Base-by-base conservation (phyloP, 1,140 invertebrate species). In the Megalonaias nervosa region DNA sequence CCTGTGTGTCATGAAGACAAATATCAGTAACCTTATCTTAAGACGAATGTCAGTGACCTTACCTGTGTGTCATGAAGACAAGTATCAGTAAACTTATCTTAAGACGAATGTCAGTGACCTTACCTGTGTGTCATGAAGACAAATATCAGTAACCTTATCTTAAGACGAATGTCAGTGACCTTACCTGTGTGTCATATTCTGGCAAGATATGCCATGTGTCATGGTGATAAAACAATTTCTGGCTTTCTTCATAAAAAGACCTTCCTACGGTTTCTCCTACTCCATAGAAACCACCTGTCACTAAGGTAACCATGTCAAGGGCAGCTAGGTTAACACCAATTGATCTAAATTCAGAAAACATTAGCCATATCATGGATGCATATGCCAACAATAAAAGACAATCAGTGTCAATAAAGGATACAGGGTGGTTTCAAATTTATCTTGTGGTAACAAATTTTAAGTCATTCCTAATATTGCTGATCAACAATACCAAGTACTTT, bases 251-350 rank as follows among this genome's bases (percentile, higher is more conserved):
- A 71, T 69, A 71, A 71, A 82, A 91, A 82, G 59, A 75, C 75
- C 71, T 80, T 71, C 59, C 84, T 21, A 90, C 82, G 11, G 84
- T 79, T 65, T 91, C 85, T 58, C 84, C 84, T 31, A 86, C 84
- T 6, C 90, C 90, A 79, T 82, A 86, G 75, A 85, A 89, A 11
- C 90, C 90, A 72, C 88, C 87, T 19, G 90, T 91, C 16, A 88
- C 85, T 60, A 91, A 38, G 23, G 78, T 82, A 14, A 91, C 75
- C 19, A 82, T 81, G 15, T 81, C 75, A 23, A 90, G 75, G 64
- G 84, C 77, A 9, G 90, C 89, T 48, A 91, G 81, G 62, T 87
- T 80, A 59, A 66, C 80, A 17, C 90, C 90, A 77, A 91, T 85
- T 21, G 81, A 82, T 65, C 88, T 89, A 77, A 71, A 71, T 71